Evolutionary conservation across 2,113 vertebrate species (phyloP), one percentile per base, ranked within the genome.

Genomic region (Ochotona princeps): DNA sequence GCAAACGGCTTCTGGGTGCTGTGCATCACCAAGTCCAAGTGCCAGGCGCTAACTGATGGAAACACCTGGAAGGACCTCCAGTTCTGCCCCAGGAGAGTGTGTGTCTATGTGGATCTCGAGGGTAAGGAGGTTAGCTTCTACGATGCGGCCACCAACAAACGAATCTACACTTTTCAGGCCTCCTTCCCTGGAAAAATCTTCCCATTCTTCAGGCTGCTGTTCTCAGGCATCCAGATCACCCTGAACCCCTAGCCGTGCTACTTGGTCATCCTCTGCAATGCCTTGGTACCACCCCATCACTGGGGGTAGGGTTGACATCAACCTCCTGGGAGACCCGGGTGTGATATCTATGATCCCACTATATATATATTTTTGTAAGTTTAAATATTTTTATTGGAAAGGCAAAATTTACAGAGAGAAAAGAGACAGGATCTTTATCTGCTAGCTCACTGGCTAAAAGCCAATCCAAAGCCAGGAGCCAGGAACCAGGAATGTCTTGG

Each of bases 81-180:
- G 0, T 3, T 57, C 28, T 0, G 8, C n/a, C n/a, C 35, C 12
- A 78, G 11, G 9, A 92, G 60, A 88, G 69, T 72, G 51, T 10
- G 86, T 3, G 17, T 89, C 65, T 2, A 0, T 2, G 49, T 87
- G 70, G 76, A 75, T 49, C 14, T 15, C 30, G 13, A 65, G 5
- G 0, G 38, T 4, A n/a, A 69, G 10, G 20, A 83, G 47, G 15
- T 75, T 0, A 7, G 9, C 63, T 92, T 85, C 78, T 92, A 28
- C 4, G 74, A 93, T 20, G 60, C n/a, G 35, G 54, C 21, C 61
- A 78, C 26, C 4, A 51, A 49, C 47, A 74, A 28, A 10, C 74
- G 65, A 69, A n/a, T 89, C 66, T 76, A 88, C 20, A 84, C 61
- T 23, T 94, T 90, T 63, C 90, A 75, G 1, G 30, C 69, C 63